Conservation (phyloP, 2,888 invertebrate species). For the Alitta virens region DNA sequence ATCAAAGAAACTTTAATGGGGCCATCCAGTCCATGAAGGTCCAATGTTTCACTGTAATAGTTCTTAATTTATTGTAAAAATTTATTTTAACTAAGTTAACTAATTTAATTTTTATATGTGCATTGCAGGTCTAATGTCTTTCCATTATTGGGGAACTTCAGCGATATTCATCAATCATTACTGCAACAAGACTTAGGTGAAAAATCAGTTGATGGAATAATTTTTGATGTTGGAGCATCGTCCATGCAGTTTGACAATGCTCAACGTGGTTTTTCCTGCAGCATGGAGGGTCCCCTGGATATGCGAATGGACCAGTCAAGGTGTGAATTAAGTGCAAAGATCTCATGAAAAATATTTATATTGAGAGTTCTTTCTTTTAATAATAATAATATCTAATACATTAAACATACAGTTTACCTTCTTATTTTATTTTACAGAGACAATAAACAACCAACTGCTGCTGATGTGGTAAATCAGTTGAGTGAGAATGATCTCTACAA, state of each 20-base stretch:
- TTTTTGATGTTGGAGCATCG: slow-evolving; percentile 92
- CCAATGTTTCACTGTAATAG: too few relatives aligned
- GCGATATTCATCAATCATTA: slow-evolving; percentile 75
- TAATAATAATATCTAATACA: too few relatives aligned
- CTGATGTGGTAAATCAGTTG: slow-evolving; percentile 79
- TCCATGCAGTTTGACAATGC: slow-evolving; percentile 89
- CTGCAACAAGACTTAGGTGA: slow-evolving; percentile 61
- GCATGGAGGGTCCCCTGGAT: slow-evolving; percentile 79
- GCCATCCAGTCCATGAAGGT: too few relatives aligned
- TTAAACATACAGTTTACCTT: not conserved
- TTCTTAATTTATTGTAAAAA: too few relatives aligned
- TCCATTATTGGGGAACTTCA: slow-evolving; percentile 70
- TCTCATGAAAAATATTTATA: too few relatives aligned
- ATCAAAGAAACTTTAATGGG: too few relatives aligned
- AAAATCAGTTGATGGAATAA: slow-evolving; percentile 75
- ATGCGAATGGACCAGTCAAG: slow-evolving; percentile 90
- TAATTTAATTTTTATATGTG: too few relatives aligned
- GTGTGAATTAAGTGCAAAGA: slow-evolving; percentile 38
- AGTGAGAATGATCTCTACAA: slow-evolving; percentile 75
- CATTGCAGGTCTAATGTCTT: too few relatives aligned
- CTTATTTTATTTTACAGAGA: not conserved
- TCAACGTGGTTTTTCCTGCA: slow-evolving; percentile 81
- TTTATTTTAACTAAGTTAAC: too few relatives aligned
- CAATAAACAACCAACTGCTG: slow-evolving; percentile 71
- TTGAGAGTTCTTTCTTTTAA: too few relatives aligned